phyloP scores from a whole-genome alignment of 2,797 vertebrate species.

The Alectoris magna region DNA sequence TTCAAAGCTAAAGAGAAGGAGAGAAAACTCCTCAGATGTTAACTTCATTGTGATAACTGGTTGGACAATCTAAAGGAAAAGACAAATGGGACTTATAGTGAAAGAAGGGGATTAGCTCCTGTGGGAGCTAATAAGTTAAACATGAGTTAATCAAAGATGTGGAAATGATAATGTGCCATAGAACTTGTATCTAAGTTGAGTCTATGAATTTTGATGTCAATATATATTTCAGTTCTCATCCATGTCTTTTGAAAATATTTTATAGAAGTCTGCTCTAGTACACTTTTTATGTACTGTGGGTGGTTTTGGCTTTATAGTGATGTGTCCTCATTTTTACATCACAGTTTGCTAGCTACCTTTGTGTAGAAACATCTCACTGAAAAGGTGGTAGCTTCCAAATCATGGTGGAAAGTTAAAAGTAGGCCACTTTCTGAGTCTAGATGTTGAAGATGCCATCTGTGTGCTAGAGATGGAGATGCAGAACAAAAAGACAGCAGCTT shows the following conservation, averaged over 20 bases:
- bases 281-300: background rate
- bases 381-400: background rate
- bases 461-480: background rate
- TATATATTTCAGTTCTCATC: background rate
- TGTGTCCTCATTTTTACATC: background rate
- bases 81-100: background rate
- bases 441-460: background rate
- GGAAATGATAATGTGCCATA: background rate
- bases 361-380: background rate
- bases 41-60: background rate
- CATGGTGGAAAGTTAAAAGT: background rate
- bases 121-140: fast-evolving
- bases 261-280: background rate
- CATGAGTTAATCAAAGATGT: background rate
- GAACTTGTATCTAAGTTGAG: background rate
- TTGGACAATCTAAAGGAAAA: background rate
- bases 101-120: background rate
- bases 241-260: background rate
- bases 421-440: background rate
- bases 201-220: background rate
- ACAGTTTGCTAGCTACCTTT: background rate
- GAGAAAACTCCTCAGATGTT: background rate
- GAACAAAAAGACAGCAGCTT: background rate
- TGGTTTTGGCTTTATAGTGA: background rate
- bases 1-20: background rate